These are phyloP conservation scores for Aphelinus certus DNA, from an alignment of 1,140 invertebrate genomes.

Conservation along the genomic window DNA sequence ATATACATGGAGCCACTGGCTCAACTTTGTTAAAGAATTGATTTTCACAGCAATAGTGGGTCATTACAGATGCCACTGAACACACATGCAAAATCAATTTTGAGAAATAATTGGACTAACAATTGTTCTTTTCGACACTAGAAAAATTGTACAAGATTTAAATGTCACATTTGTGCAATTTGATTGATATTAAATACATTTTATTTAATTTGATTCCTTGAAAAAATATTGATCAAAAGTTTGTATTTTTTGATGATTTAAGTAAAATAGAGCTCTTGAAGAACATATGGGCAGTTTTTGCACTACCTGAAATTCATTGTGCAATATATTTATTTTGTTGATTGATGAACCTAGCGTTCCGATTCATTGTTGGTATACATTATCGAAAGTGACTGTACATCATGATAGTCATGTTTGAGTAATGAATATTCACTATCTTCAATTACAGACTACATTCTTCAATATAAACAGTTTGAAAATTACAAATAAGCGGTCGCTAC, in stretches of 20 bases:
- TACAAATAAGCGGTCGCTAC: background rate
- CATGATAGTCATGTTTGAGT: conserved; percentile 6
- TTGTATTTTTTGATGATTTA: background rate
- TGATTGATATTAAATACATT: conserved; percentile 15
- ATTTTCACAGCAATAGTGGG: conserved; percentile 11
- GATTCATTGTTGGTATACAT: conserved; percentile 5
- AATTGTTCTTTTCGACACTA: too few relatives aligned
- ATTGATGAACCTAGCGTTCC: background rate
- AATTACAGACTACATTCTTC: conserved; percentile 5
- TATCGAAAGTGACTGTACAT: conserved; percentile 27
- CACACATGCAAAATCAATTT: conserved; percentile 27
- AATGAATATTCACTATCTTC: conserved; percentile 11
- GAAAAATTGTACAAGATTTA: conserved; percentile 21
- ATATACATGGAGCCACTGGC: conserved; percentile 27
- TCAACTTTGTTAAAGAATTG: conserved; percentile 26
- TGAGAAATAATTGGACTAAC: background rate
- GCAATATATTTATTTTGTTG: conserved; percentile 14
- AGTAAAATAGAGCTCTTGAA: conserved; percentile 12
- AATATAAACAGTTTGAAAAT: conserved; percentile 11
- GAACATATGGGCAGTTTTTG: background rate
- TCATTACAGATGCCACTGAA: conserved; percentile 39
- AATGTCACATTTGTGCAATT: conserved; percentile 10
- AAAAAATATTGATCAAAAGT: background rate
- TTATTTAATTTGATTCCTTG: conserved; percentile 8
- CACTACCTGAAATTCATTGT: background rate